phyloP scores from a whole-genome alignment of 23 tunicate genomes.

The Trididemnum miniatum region DNA sequence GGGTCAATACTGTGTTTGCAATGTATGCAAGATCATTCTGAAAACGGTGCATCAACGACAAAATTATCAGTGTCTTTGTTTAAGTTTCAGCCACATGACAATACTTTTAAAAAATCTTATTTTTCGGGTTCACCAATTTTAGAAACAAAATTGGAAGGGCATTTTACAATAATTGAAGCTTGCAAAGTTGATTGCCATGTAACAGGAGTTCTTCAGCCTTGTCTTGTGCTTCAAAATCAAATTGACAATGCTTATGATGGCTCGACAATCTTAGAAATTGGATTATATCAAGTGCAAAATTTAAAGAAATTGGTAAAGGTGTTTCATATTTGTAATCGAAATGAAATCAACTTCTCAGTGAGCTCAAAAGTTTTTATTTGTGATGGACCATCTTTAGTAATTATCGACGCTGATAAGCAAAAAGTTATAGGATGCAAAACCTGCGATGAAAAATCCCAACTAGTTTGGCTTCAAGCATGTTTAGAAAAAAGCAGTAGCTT shows the following conservation, averaged over 20 bases:
- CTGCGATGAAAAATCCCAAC: too few species aligned
- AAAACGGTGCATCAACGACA: background rate
- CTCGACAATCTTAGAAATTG: background rate
- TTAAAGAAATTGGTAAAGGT: background rate
- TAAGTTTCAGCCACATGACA: background rate
- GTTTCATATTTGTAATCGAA: background rate
- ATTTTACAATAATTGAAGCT: background rate
- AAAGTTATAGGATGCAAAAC: too few species aligned
- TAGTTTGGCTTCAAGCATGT: too few species aligned
- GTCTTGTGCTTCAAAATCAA: too few species aligned
- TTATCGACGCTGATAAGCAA: background rate
- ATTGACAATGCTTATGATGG: too few species aligned
- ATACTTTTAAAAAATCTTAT: background rate
- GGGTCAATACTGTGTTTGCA: slow-evolving; percentile 2
- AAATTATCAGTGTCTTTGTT: background rate
- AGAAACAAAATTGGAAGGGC: background rate
- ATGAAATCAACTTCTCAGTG: background rate
- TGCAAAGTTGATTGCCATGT: background rate
- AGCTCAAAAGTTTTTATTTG: background rate
- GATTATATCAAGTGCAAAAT: background rate
- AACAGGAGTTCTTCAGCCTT: slow-evolving; percentile 34
- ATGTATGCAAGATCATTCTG: background rate
- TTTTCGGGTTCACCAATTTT: background rate
- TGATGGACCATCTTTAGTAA: background rate
- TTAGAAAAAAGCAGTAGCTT: too few species aligned